These are phyloP conservation scores for Toxotes lorentzi DNA, from an alignment of 2,797 vertebrate species.

Conservation along the genomic window DNA sequence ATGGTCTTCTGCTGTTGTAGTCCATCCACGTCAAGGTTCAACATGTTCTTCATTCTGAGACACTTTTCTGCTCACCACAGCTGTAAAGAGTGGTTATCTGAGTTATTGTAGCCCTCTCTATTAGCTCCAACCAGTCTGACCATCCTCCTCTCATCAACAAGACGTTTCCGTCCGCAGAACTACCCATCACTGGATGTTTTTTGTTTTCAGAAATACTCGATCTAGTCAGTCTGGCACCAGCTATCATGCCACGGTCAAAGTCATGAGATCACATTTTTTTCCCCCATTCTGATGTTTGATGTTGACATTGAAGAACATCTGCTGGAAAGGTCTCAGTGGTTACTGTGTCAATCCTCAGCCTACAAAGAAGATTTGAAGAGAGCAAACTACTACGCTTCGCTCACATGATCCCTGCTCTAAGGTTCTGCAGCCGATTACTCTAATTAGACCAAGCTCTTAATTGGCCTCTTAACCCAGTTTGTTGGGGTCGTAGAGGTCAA, in stretches of 20 bases:
- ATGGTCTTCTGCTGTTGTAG: background rate
- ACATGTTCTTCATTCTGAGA: background rate
- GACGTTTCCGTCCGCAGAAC: background rate
- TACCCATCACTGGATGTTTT: background rate
- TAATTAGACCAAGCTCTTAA: slow-evolving; percentile 79
- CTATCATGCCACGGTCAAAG: background rate
- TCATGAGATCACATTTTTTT: background rate
- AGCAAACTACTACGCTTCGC: slow-evolving; percentile 45
- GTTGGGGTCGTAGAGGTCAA: slow-evolving; percentile 56
- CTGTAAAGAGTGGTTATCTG: background rate
- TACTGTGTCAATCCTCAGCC: slow-evolving; percentile 58
- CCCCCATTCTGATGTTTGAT: background rate
- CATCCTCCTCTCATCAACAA: background rate
- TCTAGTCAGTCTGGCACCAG: background rate
- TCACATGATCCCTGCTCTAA: slow-evolving; percentile 53
- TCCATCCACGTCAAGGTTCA: background rate
- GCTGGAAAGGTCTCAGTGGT: slow-evolving; percentile 29
- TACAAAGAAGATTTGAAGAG: slow-evolving; percentile 43
- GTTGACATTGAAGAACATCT: slow-evolving; percentile 1
- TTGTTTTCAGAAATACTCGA: background rate
- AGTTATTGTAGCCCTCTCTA: background rate
- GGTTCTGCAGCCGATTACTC: slow-evolving; percentile 68
- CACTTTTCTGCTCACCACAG: background rate
- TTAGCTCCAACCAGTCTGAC: background rate
- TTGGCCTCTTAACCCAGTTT: slow-evolving; percentile 79